Evolutionary conservation across 2,797 vertebrate genomes (phyloP), one percentile per base, ranked within the genome.

Genomic region (Crax fasciolata): DNA sequence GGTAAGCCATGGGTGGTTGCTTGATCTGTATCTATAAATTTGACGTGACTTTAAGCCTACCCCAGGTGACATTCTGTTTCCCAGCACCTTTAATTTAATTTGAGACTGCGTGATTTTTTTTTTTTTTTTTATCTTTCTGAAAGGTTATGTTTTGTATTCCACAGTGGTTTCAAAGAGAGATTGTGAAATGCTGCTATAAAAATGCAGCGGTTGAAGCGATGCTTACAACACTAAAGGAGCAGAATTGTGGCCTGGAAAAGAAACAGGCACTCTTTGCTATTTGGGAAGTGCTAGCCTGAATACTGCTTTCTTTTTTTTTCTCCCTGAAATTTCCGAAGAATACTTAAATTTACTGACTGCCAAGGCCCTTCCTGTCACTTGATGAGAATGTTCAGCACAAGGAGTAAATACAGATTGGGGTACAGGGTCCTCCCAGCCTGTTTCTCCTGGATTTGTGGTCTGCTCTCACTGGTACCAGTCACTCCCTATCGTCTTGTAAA

Each of bases 211-310:
- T 67, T 65, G 39, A 92, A 87, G 62, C 28, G 73, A 76, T 77
- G 66, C 46, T 84, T 12, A 93, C n/a, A 11, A 27, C 38, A 39
- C 73, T 54, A 68, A 82, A 93, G 30, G 2, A 85, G 27, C 38
- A 83, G 90, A 92, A 77, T 72, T 89, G 66, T 27, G 87, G 44
- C 44, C 54, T 91, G 51, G 32, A 93, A 94, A 54, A 83, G 32
- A 89, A 90, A 38, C 27, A 54, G 49, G 35, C 17, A 38, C 46
- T 71, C 39, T 20, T 21, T 41, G 52, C 16, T 35, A 27, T 35
- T 78, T 46, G 46, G 49, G 63, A 87, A 93, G 18, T 84, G 25
- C 41, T 35, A 19, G 16, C 28, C 52, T 41, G 16, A 46, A 41
- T 87, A 11, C 41, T 71, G 71, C 55, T 55, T 46, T 68, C 70